These are phyloP conservation scores for Ridgeia piscesae DNA, from an alignment of 1,140 invertebrate species.

Conservation along the genomic window DNA sequence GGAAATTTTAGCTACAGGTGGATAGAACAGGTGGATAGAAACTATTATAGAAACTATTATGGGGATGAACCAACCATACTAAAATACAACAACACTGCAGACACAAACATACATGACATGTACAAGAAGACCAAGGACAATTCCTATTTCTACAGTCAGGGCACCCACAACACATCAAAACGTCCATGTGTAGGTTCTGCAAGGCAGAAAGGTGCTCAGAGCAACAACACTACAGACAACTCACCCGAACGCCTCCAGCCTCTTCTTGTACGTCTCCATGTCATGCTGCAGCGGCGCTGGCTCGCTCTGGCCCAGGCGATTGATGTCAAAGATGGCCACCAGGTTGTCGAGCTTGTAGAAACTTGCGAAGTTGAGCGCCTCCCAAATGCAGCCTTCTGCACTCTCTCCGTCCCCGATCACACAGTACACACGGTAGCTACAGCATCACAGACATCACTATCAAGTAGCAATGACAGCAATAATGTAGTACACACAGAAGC, in stretches of 20 bases:
- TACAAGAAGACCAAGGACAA: no score
- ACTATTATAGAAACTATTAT: no score
- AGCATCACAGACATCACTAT: not conserved
- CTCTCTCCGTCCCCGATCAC: slow-evolving; percentile 97
- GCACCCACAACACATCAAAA: no score
- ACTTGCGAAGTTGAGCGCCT: slow-evolving; percentile 90
- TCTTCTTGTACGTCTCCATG: slow-evolving; percentile 83
- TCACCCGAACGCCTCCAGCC: slow-evolving; percentile 89
- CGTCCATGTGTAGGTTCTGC: no score
- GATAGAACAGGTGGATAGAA: no score
- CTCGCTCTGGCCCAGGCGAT: slow-evolving; percentile 95
- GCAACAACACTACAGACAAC: not conserved
- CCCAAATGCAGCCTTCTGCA: slow-evolving; percentile 98
- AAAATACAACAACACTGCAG: no score
- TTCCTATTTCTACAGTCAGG: no score
- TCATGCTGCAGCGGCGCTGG: slow-evolving; percentile 90
- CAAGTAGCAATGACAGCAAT: no score
- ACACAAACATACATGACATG: no score
- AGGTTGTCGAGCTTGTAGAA: slow-evolving; percentile 96
- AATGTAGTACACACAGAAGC: no score
- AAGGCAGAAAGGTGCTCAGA: not conserved
- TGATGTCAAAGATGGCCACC: slow-evolving; percentile 95
- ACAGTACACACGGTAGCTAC: slow-evolving; percentile 67
- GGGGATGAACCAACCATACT: no score
- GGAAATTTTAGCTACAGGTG: no score